Conservation (phyloP, 2,113 vertebrate genomes). For the Aspidoscelis tigris region DNA sequence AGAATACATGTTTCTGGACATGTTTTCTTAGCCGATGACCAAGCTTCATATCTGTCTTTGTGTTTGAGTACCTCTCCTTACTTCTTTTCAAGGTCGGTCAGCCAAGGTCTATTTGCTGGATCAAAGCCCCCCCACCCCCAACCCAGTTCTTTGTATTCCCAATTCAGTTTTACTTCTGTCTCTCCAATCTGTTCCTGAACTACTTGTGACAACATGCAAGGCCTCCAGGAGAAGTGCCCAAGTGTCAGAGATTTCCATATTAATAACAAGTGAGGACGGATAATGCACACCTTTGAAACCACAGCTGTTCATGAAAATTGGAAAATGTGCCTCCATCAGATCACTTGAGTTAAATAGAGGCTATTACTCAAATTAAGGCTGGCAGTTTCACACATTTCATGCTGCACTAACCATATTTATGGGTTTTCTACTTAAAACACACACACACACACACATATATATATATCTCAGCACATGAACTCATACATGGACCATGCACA, state of each 20-base stretch:
- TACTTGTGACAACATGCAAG: neutral
- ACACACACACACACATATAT: neutral
- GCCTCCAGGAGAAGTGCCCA: neutral
- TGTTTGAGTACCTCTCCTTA: neutral
- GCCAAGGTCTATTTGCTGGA: neutral
- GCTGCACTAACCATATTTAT: conserved; percentile 10
- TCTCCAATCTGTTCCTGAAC: neutral
- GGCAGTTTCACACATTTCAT: neutral
- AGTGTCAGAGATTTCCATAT: neutral
- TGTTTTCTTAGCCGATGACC: too few relatives aligned
- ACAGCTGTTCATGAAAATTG: neutral
- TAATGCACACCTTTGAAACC: neutral
- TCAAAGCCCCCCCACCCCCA: neutral
- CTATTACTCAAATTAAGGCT: conserved; percentile 19
- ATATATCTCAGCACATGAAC: too few relatives aligned
- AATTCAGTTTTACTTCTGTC: neutral
- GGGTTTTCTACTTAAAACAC: neutral
- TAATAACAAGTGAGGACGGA: neutral
- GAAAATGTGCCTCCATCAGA: conserved; percentile 2
- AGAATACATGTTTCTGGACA: too few relatives aligned
- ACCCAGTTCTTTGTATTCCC: too few relatives aligned
- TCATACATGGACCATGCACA: neutral
- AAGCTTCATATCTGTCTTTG: neutral
- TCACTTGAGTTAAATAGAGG: neutral
- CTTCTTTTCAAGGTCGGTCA: neutral